These are phyloP conservation scores for Cerceris rybyensis DNA, from an alignment of 2,888 invertebrate species.

Conservation along the genomic window DNA sequence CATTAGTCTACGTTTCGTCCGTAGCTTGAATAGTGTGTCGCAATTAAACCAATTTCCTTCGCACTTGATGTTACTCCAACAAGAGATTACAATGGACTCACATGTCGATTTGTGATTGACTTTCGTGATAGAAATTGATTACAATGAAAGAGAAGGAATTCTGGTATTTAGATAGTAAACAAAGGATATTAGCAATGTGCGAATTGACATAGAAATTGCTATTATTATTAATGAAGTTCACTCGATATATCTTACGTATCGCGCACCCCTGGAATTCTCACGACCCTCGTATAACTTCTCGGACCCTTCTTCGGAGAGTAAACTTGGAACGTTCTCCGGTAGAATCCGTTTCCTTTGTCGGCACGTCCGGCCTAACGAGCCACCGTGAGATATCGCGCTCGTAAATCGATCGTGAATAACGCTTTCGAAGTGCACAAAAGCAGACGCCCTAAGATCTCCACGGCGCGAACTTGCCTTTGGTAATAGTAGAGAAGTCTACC, in stretches of 20 bases:
- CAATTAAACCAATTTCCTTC: neutral
- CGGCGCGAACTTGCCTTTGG: constrained; percentile 12
- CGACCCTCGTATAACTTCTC: constrained; percentile 45
- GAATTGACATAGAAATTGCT: constrained; percentile 27
- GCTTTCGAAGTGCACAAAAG: constrained; percentile 46
- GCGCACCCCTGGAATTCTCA: constrained; percentile 50
- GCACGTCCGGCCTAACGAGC: constrained; percentile 67
- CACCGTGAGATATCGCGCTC: constrained; percentile 65
- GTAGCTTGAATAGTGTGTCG: constrained; percentile 4
- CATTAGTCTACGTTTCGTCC: constrained; percentile 25
- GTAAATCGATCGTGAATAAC: constrained; percentile 72
- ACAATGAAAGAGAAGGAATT: constrained; percentile 46
- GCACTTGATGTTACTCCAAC: no score
- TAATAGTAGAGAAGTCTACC: constrained; percentile 25
- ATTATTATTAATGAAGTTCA: constrained; percentile 71
- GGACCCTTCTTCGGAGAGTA: constrained; percentile 32
- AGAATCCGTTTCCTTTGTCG: constrained; percentile 72
- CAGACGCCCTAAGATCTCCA: constrained; percentile 17
- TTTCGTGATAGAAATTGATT: constrained; percentile 35
- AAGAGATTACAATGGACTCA: neutral
- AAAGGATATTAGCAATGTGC: constrained; percentile 39
- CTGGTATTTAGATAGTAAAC: constrained; percentile 17
- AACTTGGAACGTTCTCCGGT: constrained; percentile 56
- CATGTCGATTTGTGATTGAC: neutral
- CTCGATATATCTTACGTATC: constrained; percentile 54